Base-by-base conservation (phyloP, 2,113 vertebrate genomes). In the Chloropsis cyanopogon region DNA sequence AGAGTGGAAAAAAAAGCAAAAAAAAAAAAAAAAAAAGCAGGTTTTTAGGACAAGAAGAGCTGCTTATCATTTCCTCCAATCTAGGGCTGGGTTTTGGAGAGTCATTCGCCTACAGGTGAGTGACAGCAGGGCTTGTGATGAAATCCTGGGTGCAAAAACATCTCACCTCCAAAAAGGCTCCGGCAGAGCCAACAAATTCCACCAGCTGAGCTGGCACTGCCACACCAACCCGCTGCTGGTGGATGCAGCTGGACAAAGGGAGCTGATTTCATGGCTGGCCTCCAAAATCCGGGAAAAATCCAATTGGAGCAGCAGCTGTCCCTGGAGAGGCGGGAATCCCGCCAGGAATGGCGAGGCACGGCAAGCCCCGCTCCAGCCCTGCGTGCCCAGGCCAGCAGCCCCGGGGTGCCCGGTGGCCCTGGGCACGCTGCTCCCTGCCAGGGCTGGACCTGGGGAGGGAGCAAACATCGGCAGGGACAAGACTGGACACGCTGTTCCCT, bases 81-180 rank as follows among this genome's bases (percentile, higher is more conserved):
- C 97, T 73, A 57, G 92, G 87, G 60, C 26, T 94, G 96, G 88
- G 91, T 73, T 88, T 41, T 63, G 23, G 82, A 93, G 79, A 95
- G 56, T 70, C 76, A 84, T 63, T 90, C 9, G 4, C 85, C 76
- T 64, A 33, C 78, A 69, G 73, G 49, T 92, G 69, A 91, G 24
- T 65, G 86, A 92, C 42, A 79, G 53, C 56, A 17, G 39, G 3
- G 5, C 18, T 63, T 49, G 71, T 70, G 81, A 71, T 56, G 50
- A 96, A 94, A 89, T 15, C 14, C 46, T 7, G 4, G 79, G 73
- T 42, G 68, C 60, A 64, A 80, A 88, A 96, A 93, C 82, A 70
- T 21, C 84, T 81, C n/a, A 35, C 70, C 77, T 64, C 25, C 25
- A 29, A 88, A 90, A 84, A 29, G 77, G 75, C 70, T 50, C 65